These are phyloP conservation scores for Acanthurus tractus DNA, from an alignment of 2,797 vertebrate species.

Conservation along the genomic window DNA sequence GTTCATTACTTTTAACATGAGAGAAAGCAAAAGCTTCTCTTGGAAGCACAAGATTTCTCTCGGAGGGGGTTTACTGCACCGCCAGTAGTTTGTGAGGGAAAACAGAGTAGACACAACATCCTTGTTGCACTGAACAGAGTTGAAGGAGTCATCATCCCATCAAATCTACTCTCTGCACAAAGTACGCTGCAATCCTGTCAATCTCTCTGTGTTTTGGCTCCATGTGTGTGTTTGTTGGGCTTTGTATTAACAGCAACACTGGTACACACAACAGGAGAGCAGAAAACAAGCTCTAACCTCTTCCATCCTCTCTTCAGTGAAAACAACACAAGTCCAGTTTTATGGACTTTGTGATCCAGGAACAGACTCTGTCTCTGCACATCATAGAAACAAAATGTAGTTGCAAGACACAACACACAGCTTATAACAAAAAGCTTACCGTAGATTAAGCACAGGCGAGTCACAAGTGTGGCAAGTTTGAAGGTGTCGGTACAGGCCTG, in stretches of 20 bases:
- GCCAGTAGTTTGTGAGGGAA: conserved; percentile 6
- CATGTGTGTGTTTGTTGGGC: background rate
- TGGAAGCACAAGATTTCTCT: conserved; percentile 19
- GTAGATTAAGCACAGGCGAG: background rate
- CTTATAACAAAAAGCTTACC: background rate
- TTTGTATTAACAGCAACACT: background rate
- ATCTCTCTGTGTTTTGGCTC: background rate
- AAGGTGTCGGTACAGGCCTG: background rate
- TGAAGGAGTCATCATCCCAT: conserved; percentile 60
- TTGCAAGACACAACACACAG: background rate
- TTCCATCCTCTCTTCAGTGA: background rate
- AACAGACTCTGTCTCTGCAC: conserved; percentile 2
- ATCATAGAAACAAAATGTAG: background rate
- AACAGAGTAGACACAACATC: conserved; percentile 72
- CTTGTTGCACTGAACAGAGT: conserved; percentile 61
- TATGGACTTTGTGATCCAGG: background rate
- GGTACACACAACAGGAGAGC: conserved; percentile 2
- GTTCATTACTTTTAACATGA: background rate
- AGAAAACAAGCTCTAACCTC: background rate
- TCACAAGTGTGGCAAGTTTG: background rate
- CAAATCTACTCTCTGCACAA: conserved; percentile 58
- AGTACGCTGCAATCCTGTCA: conserved; percentile 13
- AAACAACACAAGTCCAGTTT: background rate
- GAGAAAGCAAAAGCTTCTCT: background rate
- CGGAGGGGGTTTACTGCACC: background rate